A percentile compares a stretch with the other conserved stretches of the same genome.
Evolutionary conservation across 2,113 vertebrate genomes (phyloP).

Genomic region (Procapra przewalskii): DNA sequence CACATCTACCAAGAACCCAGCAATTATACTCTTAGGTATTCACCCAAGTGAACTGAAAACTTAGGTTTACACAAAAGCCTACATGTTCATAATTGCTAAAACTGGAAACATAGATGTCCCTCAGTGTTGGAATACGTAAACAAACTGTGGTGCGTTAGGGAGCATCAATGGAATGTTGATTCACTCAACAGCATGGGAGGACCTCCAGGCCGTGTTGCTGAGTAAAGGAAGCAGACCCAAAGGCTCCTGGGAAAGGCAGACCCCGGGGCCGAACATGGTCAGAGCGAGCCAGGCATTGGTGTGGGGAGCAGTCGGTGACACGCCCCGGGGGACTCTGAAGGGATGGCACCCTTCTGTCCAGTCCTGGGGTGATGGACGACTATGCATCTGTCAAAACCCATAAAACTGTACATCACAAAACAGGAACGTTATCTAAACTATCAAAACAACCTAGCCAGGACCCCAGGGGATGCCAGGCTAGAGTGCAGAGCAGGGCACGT

Average conservation of each 20-base stretch:
- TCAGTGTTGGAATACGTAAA: neutral
- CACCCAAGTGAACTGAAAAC: neutral
- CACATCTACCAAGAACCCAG: neutral
- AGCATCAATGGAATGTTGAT: neutral
- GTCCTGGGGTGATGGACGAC: neutral
- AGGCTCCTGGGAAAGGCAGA: neutral
- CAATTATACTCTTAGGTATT: neutral
- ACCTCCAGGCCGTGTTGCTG: neutral
- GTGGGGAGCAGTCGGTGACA: neutral
- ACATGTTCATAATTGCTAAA: neutral
- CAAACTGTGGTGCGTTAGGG: neutral
- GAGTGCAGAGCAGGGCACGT: neutral
- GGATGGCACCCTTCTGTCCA: neutral
- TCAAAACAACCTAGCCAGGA: neutral
- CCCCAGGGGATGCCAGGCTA: neutral
- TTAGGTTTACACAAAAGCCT: neutral
- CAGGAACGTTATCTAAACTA: neutral
- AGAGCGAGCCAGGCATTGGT: accelerated
- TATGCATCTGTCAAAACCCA: neutral
- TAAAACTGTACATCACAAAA: neutral
- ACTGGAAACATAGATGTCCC: neutral
- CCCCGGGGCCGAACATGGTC: neutral
- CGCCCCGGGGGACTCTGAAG: neutral
- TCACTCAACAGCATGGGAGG: neutral
- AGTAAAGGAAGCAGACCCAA: neutral